These are phyloP conservation scores for Lasiurus cinereus DNA, from an alignment of 2,113 vertebrate species.

Conservation along the genomic window DNA sequence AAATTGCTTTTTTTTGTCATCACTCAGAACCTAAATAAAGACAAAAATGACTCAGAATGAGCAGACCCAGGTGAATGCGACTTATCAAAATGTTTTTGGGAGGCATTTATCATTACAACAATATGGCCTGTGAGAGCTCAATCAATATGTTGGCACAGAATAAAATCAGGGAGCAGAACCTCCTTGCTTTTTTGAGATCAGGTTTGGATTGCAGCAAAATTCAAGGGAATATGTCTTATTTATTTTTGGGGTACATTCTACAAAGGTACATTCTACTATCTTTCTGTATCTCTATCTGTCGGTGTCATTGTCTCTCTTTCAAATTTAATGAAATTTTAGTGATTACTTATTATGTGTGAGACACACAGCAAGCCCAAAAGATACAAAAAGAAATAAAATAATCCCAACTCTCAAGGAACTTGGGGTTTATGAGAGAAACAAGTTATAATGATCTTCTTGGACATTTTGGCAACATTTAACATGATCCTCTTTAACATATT, in stretches of 20 bases:
- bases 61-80: background rate
- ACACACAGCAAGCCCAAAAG: background rate
- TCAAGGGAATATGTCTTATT: slow-evolving; percentile 36
- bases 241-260: background rate
- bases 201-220: background rate
- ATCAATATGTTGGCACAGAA: background rate
- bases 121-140: background rate
- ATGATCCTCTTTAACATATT: background rate
- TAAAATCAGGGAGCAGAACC: background rate
- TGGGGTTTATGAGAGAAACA: background rate
- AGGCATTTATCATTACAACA: background rate
- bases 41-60: slow-evolving; percentile 61
- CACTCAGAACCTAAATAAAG: slow-evolving; percentile 57
- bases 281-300: background rate
- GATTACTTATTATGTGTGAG: background rate
- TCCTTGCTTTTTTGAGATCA: background rate
- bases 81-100: slow-evolving; percentile 22
- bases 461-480: background rate
- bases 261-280: background rate
- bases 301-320: background rate
- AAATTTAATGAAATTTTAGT: slow-evolving; percentile 25
- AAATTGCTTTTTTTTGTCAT: slow-evolving; percentile 65
- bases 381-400: slow-evolving; percentile 21
- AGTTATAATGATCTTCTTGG: background rate
- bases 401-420: background rate